These are phyloP conservation scores for Myotis yumanensis DNA, from an alignment of 2,113 vertebrate species.

Conservation along the genomic window DNA sequence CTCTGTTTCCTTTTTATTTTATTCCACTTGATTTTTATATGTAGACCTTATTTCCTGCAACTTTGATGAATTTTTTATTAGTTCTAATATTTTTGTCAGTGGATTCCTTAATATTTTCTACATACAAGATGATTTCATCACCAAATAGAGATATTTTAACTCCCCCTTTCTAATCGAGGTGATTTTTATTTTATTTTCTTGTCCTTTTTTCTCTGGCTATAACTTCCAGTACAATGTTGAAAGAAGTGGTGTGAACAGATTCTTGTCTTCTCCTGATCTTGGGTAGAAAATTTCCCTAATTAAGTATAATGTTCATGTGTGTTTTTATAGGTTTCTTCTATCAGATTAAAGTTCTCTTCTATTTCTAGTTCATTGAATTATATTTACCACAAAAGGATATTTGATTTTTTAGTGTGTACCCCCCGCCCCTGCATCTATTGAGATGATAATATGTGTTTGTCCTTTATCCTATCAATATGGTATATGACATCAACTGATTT, in stretches of 20 bases:
- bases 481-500: no score
- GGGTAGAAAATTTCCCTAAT: no score
- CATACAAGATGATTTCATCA: neutral
- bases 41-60: neutral
- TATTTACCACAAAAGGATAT: neutral
- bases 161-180: neutral
- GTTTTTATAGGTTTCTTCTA: no score
- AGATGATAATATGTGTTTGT: neutral
- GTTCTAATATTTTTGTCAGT: neutral
- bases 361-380: neutral
- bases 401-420: neutral
- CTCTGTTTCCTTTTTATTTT: no score
- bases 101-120: neutral
- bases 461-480: no score
- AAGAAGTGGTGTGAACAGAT: no score
- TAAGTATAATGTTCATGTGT: no score
- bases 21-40: neutral
- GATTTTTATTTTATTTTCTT: neutral
- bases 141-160: neutral
- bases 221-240: no score
- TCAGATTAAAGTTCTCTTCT: no score
- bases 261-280: no score
- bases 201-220: neutral
- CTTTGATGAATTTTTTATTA: neutral
- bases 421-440: neutral